A percentile compares a stretch with the other conserved stretches of the same genome.
These are phyloP conservation scores for Cairina moschata DNA, from an alignment of 2,113 vertebrate species.

Conservation along the genomic window DNA sequence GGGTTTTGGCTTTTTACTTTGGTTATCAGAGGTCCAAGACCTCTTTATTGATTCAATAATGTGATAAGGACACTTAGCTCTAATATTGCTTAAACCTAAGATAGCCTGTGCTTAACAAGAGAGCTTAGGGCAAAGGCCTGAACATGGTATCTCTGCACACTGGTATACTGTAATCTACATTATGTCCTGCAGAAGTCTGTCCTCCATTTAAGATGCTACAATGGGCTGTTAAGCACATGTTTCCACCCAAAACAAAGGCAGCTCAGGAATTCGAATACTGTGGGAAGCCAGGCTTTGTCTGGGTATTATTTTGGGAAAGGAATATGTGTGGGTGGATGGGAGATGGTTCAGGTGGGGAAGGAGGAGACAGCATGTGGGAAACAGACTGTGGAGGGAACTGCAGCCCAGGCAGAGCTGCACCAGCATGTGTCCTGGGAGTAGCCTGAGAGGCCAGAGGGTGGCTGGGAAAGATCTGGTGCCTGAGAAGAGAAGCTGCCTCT, in stretches of 20 bases:
- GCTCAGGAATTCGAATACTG: slow-evolving; percentile 20
- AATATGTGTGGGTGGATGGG: background rate
- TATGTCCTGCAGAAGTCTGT: background rate
- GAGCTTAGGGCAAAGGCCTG: background rate
- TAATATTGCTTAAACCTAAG: background rate
- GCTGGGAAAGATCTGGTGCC: slow-evolving; percentile 19
- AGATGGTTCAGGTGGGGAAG: slow-evolving; percentile 37
- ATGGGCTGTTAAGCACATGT: background rate
- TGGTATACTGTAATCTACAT: background rate
- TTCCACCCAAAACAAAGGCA: slow-evolving; percentile 36
- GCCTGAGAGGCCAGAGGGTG: accelerated
- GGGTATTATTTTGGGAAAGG: slow-evolving; percentile 33
- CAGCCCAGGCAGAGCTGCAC: background rate
- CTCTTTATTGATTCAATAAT: background rate
- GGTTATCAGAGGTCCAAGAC: background rate
- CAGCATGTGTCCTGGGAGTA: background rate
- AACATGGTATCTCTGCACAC: background rate
- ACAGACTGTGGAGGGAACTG: background rate
- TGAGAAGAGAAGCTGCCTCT: slow-evolving; percentile 15
- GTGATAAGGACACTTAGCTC: background rate
- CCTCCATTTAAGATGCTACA: background rate
- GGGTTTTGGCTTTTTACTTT: background rate
- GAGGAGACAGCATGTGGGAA: background rate
- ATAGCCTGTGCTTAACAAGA: background rate
- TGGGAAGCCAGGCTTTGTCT: slow-evolving; percentile 35